Evolutionary conservation across 2,888 invertebrate species (phyloP).

Genomic region (Pyrrhosoma nymphula): DNA sequence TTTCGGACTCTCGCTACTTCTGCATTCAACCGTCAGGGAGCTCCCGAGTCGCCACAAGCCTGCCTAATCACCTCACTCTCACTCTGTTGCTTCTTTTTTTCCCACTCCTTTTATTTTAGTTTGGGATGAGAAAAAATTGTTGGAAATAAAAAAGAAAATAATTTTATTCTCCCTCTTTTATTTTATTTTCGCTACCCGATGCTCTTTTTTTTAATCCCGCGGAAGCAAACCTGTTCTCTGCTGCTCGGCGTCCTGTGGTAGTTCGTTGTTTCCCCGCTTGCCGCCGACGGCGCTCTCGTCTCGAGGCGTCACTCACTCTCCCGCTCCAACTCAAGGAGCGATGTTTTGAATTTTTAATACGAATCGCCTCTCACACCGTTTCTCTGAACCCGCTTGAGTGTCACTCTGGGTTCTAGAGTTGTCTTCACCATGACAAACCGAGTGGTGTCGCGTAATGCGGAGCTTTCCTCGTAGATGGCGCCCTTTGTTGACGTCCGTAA

Average conservation of each 20-base stretch:
- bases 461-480: neutral
- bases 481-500: neutral
- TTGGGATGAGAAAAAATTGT: neutral
- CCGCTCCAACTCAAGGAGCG: neutral
- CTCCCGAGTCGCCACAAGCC: neutral
- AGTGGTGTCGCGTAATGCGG: neutral
- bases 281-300: neutral
- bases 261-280: neutral
- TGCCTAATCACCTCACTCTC: neutral
- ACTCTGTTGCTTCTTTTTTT: neutral
- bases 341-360: slow-evolving; percentile 24
- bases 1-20: neutral
- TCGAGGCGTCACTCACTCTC: neutral
- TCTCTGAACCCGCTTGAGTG: neutral
- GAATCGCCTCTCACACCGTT: neutral
- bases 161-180: neutral
- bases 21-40: neutral
- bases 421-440: neutral
- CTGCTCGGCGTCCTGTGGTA: neutral
- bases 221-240: neutral
- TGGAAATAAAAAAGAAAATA: neutral
- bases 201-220: neutral
- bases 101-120: neutral
- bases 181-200: neutral
- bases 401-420: neutral